Base-by-base conservation (phyloP, 1,140 invertebrate genomes). In the Plutomurus gul region DNA sequence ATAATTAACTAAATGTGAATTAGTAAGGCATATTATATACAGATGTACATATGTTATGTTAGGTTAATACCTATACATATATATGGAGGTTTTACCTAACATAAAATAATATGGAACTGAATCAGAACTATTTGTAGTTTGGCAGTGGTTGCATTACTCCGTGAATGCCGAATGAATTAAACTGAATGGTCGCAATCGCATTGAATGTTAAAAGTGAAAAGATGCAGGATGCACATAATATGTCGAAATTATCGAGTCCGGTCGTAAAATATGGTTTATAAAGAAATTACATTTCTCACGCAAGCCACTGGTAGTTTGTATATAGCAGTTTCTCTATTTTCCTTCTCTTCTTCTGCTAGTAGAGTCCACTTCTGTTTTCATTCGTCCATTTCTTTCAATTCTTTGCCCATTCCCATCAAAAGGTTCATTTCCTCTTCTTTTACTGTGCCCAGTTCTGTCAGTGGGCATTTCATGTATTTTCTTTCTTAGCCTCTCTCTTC, bases 391-490 rank as follows among this genome's bases (percentile, higher is more conserved):
- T 36, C 56, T 65, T 65, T 65, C 56, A 65, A 65, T 65, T 65
- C 56, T 65, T 65, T 33, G 56, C 30, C 56, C 56, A 65, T 65
- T 65, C 56, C 56, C 56, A 65, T 65, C 56, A 65, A 65, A 65
- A 65, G 56, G 56, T 65, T 65, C 56, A 65, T 65, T 65, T 65
- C 56, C 56, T 65, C 56, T 65, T 65, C 56, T 65, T 65, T 65
- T 65, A 65, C 56, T 65, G 36, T 65, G 56, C 18, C 56, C 56
- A 65, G 56, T 65, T 65, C 56, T 65, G 56, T 65, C 56, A 65
- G 56, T 65, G 56, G 36, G 56, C 22, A 65, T 65, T 65, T 65
- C 36, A 65, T 65, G 56, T 65, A 65, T 65, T 65, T 65, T 65
- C 56, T 65, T 65, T 11, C 56, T 65, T 30, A 33, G 56, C 36